Percentiles rank a stretch among this genome's conserved stretches.
phyloP scores from a whole-genome alignment of 2,113 vertebrate species.

The Grammomys dolichurus region DNA sequence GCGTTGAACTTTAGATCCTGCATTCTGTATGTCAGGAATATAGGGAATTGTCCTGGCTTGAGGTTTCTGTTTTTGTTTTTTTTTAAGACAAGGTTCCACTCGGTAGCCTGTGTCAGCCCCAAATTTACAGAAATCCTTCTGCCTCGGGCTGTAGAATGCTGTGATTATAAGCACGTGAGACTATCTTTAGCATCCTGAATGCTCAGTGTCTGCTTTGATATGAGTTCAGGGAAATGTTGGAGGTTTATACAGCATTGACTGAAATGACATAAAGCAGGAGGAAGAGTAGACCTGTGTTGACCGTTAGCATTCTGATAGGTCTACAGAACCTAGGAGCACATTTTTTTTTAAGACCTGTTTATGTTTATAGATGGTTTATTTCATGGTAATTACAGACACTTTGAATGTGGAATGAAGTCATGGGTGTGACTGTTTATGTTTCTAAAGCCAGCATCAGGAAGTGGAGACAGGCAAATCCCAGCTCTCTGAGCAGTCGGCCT shows the following conservation, averaged over 20 bases:
- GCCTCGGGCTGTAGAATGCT: no score
- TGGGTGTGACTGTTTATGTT: no score
- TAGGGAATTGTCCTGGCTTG: background rate
- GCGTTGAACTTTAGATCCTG: background rate
- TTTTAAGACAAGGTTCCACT: background rate
- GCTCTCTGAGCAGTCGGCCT: background rate
- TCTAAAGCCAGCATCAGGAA: background rate
- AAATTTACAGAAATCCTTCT: background rate
- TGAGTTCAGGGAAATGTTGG: background rate
- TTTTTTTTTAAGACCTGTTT: background rate
- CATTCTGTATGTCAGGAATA: background rate
- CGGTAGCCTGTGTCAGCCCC: background rate
- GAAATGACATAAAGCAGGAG: background rate
- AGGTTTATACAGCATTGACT: background rate
- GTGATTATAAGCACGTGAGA: background rate
- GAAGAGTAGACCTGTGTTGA: background rate
- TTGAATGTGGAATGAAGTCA: background rate
- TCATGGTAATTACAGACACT: background rate
- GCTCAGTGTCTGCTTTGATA: background rate
- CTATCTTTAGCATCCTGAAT: background rate
- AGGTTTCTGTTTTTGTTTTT: background rate
- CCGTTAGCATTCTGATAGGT: slow-evolving; percentile 13
- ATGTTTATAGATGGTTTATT: background rate
- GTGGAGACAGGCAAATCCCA: no score
- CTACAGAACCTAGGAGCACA: background rate